Conservation (phyloP, 2,113 vertebrate species). For the Noctilio leporinus region DNA sequence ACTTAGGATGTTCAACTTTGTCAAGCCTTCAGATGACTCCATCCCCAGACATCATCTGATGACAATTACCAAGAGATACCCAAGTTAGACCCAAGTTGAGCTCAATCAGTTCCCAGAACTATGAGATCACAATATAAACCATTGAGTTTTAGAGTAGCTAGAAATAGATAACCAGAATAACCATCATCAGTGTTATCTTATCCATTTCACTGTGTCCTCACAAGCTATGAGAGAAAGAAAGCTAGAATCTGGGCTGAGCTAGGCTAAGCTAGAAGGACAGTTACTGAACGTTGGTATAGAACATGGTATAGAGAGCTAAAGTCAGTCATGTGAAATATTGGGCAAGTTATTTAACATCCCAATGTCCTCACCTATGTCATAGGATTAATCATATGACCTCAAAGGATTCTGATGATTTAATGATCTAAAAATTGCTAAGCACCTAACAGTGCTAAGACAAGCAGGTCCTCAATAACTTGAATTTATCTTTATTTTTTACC, state of each 20-base stretch:
- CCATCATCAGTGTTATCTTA: not conserved
- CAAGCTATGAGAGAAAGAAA: not conserved
- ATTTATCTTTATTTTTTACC: not conserved
- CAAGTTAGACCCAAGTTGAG: not conserved
- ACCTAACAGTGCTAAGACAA: not conserved
- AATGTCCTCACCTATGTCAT: not conserved
- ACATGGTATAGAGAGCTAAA: not conserved
- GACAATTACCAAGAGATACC: not conserved
- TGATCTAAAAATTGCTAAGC: not conserved
- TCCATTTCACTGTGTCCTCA: not conserved
- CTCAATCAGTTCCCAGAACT: not conserved
- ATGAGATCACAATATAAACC: not conserved
- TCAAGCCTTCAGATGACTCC: not conserved
- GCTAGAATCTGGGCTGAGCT: not conserved
- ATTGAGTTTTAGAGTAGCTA: not conserved
- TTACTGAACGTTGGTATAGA: not conserved
- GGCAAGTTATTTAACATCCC: not conserved
- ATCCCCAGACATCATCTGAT: not conserved
- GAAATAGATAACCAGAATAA: not conserved
- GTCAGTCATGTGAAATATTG: not conserved
- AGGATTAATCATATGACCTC: not conserved
- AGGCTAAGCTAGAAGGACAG: not conserved
- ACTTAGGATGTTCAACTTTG: not conserved
- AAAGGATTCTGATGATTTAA: not conserved
- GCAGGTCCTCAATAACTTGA: not conserved